A percentile compares a stretch with the other conserved stretches of the same genome.
Evolutionary conservation across 2,888 invertebrate genomes (phyloP).

Genomic region (Achlya flavicornis): DNA sequence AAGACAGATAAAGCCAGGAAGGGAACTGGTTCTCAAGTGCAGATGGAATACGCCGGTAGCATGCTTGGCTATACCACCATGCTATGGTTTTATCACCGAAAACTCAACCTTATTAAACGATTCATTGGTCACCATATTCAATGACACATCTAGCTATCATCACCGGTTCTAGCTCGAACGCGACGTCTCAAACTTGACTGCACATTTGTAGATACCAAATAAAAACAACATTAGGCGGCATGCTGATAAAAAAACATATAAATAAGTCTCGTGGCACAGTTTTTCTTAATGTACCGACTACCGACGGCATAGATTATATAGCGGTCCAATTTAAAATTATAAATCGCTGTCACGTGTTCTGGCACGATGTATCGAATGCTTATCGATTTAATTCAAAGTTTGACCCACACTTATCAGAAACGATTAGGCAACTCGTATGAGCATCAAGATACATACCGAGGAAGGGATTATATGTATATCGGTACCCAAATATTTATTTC

Average conservation of each 20-base stretch:
- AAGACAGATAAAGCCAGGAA: too few species aligned
- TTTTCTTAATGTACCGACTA: background rate
- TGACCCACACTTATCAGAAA: conserved; percentile 40
- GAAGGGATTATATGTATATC: background rate
- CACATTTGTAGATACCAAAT: background rate
- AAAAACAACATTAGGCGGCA: conserved; percentile 5
- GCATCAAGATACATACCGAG: background rate
- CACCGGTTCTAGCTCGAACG: background rate
- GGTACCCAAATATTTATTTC: too few species aligned
- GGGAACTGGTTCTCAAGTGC: too few species aligned
- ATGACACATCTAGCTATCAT: too few species aligned
- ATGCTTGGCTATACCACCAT: too few species aligned
- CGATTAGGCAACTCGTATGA: conserved; percentile 33
- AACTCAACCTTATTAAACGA: too few species aligned
- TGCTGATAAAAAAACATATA: background rate
- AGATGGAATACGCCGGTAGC: too few species aligned
- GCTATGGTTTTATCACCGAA: too few species aligned
- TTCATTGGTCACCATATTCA: background rate
- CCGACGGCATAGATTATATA: conserved; percentile 16
- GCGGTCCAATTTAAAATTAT: conserved; percentile 43
- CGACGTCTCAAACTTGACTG: background rate
- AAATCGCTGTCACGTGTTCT: conserved; percentile 46
- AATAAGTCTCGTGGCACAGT: background rate
- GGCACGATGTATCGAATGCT: conserved; percentile 38
- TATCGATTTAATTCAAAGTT: conserved; percentile 41